Evolutionary conservation across 2,113 vertebrate genomes (phyloP).

Genomic region (Damaliscus lunatus): DNA sequence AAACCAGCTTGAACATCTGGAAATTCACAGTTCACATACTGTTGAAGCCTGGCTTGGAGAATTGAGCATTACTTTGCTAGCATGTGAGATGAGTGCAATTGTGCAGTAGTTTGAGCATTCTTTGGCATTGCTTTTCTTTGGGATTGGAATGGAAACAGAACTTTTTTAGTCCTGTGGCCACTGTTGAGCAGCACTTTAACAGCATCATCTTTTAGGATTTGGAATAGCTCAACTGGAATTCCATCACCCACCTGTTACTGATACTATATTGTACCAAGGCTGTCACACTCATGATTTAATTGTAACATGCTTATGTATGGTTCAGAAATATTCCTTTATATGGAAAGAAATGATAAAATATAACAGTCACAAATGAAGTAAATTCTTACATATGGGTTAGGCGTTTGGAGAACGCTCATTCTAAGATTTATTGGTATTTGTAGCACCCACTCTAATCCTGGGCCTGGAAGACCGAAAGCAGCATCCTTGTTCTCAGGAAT

Average conservation of each 20-base stretch:
- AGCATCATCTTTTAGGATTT: neutral
- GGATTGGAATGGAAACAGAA: neutral
- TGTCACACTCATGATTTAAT: neutral
- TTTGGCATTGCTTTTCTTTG: neutral
- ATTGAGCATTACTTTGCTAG: neutral
- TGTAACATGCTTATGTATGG: neutral
- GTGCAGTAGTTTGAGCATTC: neutral
- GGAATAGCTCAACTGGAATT: neutral
- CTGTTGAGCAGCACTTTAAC: neutral
- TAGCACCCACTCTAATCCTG: neutral
- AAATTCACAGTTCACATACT: neutral
- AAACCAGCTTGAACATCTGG: neutral
- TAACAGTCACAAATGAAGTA: neutral
- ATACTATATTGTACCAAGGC: neutral
- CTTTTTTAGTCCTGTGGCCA: neutral
- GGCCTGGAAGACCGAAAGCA: neutral
- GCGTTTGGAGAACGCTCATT: neutral
- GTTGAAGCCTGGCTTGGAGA: neutral
- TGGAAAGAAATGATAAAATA: neutral
- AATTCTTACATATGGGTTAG: neutral
- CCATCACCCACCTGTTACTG: neutral
- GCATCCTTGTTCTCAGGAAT: neutral
- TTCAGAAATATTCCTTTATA: neutral
- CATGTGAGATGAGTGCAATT: neutral
- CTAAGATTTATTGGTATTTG: neutral